Evolutionary conservation across 2,888 invertebrate genomes (phyloP).

Genomic region (Tetragonisca angustula): DNA sequence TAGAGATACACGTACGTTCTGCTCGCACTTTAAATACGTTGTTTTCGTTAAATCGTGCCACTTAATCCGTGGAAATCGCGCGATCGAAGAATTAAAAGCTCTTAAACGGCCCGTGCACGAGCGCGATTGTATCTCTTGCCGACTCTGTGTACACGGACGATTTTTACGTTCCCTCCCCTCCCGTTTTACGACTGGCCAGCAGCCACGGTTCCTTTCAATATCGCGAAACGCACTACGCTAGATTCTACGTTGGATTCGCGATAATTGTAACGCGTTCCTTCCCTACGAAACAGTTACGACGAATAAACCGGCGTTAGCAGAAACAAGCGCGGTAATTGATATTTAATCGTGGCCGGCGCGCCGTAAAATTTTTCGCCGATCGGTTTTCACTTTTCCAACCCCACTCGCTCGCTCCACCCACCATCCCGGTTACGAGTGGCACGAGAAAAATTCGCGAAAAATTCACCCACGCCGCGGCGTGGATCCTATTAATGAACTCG

Average conservation of each 20-base stretch:
- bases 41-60: neutral
- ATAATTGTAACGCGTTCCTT: slow-evolving; percentile 24
- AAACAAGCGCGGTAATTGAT: slow-evolving; percentile 33
- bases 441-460: slow-evolving; percentile 33
- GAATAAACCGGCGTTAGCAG: slow-evolving; percentile 14
- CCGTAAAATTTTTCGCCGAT: slow-evolving; percentile 30
- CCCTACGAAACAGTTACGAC: neutral
- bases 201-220: neutral
- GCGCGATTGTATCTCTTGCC: neutral
- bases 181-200: too few relatives aligned
- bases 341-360: slow-evolving; percentile 31
- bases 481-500: slow-evolving; percentile 37
- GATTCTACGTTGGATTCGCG: neutral
- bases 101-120: neutral
- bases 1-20: neutral
- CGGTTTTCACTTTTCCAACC: slow-evolving; percentile 18
- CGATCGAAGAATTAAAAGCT: slow-evolving; percentile 2
- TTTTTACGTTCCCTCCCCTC: too few relatives aligned
- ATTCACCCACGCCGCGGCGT: neutral
- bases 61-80: neutral
- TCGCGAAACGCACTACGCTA: neutral
- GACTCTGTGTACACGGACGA: too few relatives aligned
- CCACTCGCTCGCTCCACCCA: neutral
- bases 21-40: neutral
- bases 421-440: neutral